phyloP scores from a whole-genome alignment of 1,140 invertebrate genomes.

The Zelostemma sp. region DNA sequence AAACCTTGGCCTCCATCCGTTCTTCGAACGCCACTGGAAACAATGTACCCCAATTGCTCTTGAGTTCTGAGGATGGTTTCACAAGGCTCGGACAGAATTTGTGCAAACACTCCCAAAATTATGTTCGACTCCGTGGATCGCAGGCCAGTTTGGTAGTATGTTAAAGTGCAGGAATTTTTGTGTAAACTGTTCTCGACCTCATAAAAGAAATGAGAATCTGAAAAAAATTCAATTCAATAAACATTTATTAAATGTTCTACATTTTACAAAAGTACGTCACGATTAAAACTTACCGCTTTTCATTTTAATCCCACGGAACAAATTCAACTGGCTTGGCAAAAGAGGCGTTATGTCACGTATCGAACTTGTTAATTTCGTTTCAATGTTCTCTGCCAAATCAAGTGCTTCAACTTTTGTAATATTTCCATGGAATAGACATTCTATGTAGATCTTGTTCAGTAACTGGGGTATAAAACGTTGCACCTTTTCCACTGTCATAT shows the following conservation, averaged over 20 bases:
- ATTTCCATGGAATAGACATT: slow-evolving; percentile 90
- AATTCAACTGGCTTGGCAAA: slow-evolving; percentile 82
- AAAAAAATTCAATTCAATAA: slow-evolving; percentile 12
- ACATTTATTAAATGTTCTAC: too few relatives aligned
- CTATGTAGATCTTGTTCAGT: slow-evolving; percentile 84
- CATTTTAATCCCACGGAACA: slow-evolving; percentile 86
- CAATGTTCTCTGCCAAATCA: slow-evolving; percentile 77
- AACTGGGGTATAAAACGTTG: slow-evolving; percentile 82
- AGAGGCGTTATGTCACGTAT: slow-evolving; percentile 76
- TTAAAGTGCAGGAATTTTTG: slow-evolving; percentile 86
- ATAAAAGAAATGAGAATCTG: slow-evolving; percentile 83
- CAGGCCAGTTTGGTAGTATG: slow-evolving; percentile 90
- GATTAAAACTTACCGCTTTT: slow-evolving; percentile 76
- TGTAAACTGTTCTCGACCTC: slow-evolving; percentile 85
- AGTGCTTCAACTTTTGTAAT: slow-evolving; percentile 77
- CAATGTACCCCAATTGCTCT: slow-evolving; percentile 95
- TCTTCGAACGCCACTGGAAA: slow-evolving; percentile 86
- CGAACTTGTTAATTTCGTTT: slow-evolving; percentile 73
- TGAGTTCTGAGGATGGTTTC: slow-evolving; percentile 91
- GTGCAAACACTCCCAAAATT: slow-evolving; percentile 86
- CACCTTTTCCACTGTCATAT: slow-evolving; percentile 80
- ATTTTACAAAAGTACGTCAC: too few relatives aligned
- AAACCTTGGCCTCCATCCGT: slow-evolving; percentile 89
- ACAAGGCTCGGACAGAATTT: slow-evolving; percentile 92
- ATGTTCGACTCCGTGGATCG: slow-evolving; percentile 86